Evolutionary conservation across 2,797 vertebrate genomes (phyloP).

Genomic region (Margarornis squamiger): DNA sequence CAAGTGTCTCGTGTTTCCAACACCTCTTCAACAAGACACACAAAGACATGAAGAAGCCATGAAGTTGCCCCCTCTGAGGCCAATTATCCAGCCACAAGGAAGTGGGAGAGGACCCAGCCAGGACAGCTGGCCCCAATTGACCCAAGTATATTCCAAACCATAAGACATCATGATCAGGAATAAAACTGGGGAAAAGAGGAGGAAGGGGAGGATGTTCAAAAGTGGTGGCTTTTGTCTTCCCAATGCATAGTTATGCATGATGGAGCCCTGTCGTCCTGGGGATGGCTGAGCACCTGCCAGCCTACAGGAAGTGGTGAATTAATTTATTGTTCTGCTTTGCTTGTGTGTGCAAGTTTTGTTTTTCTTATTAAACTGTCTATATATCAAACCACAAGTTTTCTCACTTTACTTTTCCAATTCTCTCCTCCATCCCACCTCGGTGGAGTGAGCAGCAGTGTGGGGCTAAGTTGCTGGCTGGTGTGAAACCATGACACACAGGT

Average conservation of each 20-base stretch:
- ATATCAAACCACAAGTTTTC: fast-evolving
- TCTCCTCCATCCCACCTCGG: not conserved
- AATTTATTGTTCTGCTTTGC: not conserved
- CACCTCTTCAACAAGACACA: not conserved
- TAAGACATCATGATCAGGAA: not conserved
- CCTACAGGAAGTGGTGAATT: not conserved
- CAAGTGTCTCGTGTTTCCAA: not conserved
- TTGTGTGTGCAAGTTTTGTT: not conserved
- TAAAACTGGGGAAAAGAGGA: not conserved
- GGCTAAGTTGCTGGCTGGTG: not conserved
- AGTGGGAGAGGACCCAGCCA: not conserved
- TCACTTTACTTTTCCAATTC: not conserved
- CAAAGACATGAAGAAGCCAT: not conserved
- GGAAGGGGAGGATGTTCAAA: not conserved
- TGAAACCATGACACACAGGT: not conserved
- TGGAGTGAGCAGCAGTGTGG: not conserved
- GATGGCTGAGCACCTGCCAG: not conserved
- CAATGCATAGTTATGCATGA: not conserved
- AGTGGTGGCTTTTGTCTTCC: not conserved
- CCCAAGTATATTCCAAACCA: not conserved
- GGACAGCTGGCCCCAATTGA: not conserved
- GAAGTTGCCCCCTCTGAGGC: not conserved
- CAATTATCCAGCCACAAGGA: not conserved
- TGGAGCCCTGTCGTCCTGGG: not conserved
- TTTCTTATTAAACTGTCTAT: not conserved